phyloP scores from a whole-genome alignment of 2,113 vertebrate genomes.

The Pitta sordida region DNA sequence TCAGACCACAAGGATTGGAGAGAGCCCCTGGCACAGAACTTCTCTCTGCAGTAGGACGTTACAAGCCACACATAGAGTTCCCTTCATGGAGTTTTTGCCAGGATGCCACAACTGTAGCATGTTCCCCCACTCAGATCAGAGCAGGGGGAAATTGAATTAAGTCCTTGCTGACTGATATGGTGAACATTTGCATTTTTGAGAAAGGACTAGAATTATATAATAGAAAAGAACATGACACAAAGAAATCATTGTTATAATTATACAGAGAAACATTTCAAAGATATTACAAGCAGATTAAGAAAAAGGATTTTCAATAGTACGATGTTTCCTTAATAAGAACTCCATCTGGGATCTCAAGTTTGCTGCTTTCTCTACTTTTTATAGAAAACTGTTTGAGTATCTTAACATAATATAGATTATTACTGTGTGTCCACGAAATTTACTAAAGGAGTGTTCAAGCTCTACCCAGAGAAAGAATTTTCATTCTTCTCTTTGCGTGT shows the following conservation, averaged over 20 bases:
- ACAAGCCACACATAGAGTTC: not conserved
- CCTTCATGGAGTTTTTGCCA: not conserved
- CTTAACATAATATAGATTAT: constrained; percentile 35
- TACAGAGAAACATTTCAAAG: not conserved
- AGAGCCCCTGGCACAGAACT: not conserved
- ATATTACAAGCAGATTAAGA: constrained; percentile 47
- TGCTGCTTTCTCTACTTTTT: constrained; percentile 43
- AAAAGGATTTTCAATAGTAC: not conserved
- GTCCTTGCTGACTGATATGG: not conserved
- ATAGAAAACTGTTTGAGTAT: constrained; percentile 49
- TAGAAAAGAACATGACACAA: not conserved
- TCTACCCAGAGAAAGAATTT: not conserved
- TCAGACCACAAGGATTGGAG: not conserved
- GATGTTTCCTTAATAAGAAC: constrained; percentile 55
- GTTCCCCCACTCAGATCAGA: not conserved
- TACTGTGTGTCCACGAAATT: not conserved
- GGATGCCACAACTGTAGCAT: not conserved
- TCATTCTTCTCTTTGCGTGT: not conserved
- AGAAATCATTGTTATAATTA: not conserved
- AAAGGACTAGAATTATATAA: not conserved
- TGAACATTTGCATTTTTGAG: not conserved
- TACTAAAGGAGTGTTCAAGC: not conserved
- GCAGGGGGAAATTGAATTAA: not conserved
- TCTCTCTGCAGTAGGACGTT: not conserved
- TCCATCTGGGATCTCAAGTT: constrained; percentile 48